Percentiles rank a stretch among this genome's conserved stretches.
Conservation (phyloP, 2,797 vertebrate genomes). For the Clamator glandarius region DNA sequence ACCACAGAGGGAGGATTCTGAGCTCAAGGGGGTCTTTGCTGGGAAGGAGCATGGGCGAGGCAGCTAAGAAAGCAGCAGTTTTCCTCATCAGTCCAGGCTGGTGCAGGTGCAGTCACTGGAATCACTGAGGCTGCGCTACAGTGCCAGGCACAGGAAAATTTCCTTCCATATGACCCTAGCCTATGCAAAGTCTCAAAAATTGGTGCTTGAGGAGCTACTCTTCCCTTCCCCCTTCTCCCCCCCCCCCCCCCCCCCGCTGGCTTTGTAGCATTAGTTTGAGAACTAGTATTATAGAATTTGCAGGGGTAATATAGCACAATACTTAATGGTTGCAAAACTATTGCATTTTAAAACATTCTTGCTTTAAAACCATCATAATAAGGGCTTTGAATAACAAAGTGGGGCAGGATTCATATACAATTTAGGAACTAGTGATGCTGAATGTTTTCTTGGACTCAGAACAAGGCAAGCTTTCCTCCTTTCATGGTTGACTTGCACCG, state of each 20-base stretch:
- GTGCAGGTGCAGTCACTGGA: rapidly evolving
- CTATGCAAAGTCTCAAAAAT: not conserved
- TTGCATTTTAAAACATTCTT: not conserved
- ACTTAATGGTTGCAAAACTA: not conserved
- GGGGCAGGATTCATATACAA: not conserved
- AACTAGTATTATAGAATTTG: not conserved
- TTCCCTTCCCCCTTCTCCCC: rapidly evolving
- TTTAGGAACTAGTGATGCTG: not conserved
- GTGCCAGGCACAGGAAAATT: not conserved
- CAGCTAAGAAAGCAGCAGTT: not conserved
- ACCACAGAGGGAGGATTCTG: not conserved
- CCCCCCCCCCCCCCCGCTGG: rapidly evolving
- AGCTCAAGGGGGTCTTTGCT: not conserved
- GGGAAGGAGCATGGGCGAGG: not conserved
- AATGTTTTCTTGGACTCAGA: conserved; percentile 4
- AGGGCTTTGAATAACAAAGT: not conserved
- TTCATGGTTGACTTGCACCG: not conserved
- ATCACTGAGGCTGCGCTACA: rapidly evolving
- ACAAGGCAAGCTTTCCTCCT: conserved; percentile 23
- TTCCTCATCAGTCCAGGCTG: not conserved
- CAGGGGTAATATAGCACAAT: not conserved
- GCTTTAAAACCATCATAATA: not conserved
- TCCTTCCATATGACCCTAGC: not conserved
- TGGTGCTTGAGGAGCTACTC: not conserved
- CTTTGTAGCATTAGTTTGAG: not conserved